phyloP scores from a whole-genome alignment of 2,113 vertebrate genomes.

The Prolemur simus region DNA sequence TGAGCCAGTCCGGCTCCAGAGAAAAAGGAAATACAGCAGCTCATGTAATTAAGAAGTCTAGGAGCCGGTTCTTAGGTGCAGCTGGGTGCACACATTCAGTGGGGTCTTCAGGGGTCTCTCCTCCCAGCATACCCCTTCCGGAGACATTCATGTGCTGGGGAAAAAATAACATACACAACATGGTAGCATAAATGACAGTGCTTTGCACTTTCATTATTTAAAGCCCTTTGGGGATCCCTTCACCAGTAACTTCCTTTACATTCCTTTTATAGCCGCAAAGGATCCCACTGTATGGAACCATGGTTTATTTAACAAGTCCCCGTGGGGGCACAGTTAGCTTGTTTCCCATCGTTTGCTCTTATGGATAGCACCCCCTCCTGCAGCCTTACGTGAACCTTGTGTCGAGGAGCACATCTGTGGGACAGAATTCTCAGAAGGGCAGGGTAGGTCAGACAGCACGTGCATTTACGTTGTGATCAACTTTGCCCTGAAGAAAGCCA shows the following conservation, averaged over 20 bases:
- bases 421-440: background rate
- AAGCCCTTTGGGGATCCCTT: background rate
- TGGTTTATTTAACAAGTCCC: background rate
- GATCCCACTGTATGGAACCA: background rate
- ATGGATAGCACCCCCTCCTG: background rate
- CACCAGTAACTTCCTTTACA: background rate
- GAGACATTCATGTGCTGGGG: background rate
- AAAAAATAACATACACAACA: background rate
- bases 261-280: background rate
- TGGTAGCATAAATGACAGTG: too few relatives aligned
- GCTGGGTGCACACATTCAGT: background rate
- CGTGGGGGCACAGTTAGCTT: accelerated
- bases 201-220: background rate
- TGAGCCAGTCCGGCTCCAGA: background rate
- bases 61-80: background rate
- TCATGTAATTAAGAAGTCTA: too few relatives aligned
- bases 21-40: background rate
- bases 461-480: background rate
- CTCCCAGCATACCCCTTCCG: background rate
- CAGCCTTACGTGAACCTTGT: accelerated
- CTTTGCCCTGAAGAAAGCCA: background rate
- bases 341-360: background rate
- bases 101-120: background rate
- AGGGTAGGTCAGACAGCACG: accelerated
- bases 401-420: accelerated